Conservation (phyloP, 2,888 invertebrate genomes). For the Eupithecia exiguata region DNA sequence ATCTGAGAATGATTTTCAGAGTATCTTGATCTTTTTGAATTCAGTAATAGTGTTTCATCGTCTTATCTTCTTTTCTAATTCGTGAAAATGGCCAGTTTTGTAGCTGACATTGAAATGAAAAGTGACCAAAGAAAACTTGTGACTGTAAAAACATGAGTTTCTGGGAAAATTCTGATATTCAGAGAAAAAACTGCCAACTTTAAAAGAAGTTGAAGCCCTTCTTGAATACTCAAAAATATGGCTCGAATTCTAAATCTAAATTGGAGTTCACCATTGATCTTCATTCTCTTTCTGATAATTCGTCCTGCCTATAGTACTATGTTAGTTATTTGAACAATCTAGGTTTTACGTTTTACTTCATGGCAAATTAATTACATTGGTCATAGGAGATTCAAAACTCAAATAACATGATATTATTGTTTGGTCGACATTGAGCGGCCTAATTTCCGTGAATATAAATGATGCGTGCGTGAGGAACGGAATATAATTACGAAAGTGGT, state of each 20-base stretch:
- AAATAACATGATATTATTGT: not conserved
- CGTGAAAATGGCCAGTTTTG: not conserved
- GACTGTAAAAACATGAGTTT: not conserved
- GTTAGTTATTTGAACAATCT: not conserved
- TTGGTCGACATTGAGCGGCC: slow-evolving; percentile 15
- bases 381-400: not conserved
- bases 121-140: not conserved
- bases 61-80: not conserved
- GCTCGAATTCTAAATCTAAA: not conserved
- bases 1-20: not conserved
- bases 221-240: too few relatives aligned
- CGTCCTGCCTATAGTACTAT: not conserved
- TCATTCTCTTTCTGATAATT: not conserved
- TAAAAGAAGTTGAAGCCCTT: not conserved
- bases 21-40: not conserved
- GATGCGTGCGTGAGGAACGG: slow-evolving; percentile 33
- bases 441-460: slow-evolving; percentile 29
- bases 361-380: not conserved
- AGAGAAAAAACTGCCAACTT: not conserved
- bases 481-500: slow-evolving; percentile 32
- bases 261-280: not conserved
- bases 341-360: not conserved
- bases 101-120: not conserved
- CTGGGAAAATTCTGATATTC: not conserved
- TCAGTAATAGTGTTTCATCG: not conserved